Percentiles rank a stretch among this genome's conserved stretches.
These are phyloP conservation scores for Emydoidea blandingii DNA, from an alignment of 2,797 vertebrate species.

Conservation along the genomic window DNA sequence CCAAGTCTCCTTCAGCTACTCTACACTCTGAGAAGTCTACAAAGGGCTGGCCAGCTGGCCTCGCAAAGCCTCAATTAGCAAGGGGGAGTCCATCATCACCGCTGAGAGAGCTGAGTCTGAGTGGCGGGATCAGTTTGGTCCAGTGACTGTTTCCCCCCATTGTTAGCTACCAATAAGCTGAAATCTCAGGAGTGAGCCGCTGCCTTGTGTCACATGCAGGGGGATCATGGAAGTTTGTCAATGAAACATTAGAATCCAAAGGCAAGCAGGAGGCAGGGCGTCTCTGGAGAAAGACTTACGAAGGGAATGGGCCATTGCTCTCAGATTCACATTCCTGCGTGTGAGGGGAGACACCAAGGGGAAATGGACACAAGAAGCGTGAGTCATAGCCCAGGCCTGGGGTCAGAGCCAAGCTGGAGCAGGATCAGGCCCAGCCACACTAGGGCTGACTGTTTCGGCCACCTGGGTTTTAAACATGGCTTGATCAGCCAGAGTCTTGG, in stretches of 20 bases:
- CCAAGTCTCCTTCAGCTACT: conserved; percentile 58
- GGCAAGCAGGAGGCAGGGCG: conserved; percentile 51
- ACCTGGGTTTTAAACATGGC: conserved; percentile 39
- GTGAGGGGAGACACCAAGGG: conserved; percentile 66
- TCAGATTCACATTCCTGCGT: conserved; percentile 64
- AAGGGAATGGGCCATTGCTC: conserved; percentile 55
- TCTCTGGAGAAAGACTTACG: conserved; percentile 60
- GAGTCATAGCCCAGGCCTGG: conserved; percentile 57
- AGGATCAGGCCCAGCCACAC: not conserved
- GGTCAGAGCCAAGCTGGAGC: conserved; percentile 57
- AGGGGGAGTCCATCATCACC: conserved; percentile 68
- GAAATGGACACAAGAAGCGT: conserved; percentile 71
- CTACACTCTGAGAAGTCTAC: too few relatives aligned
- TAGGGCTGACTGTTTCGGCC: conserved; percentile 54
- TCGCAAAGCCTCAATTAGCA: conserved; percentile 62
- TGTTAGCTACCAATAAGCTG: not conserved
- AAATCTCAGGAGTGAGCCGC: conserved; percentile 31
- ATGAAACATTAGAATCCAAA: conserved; percentile 6
- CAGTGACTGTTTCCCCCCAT: not conserved
- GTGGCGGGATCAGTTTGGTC: not conserved
- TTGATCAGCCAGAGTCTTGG: not conserved
- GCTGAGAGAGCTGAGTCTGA: conserved; percentile 21
- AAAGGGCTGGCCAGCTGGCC: conserved; percentile 54
- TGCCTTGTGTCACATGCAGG: not conserved
- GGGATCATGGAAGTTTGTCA: conserved; percentile 35